Conservation (phyloP, 2,888 invertebrate species). For the Lasius platythorax region DNA sequence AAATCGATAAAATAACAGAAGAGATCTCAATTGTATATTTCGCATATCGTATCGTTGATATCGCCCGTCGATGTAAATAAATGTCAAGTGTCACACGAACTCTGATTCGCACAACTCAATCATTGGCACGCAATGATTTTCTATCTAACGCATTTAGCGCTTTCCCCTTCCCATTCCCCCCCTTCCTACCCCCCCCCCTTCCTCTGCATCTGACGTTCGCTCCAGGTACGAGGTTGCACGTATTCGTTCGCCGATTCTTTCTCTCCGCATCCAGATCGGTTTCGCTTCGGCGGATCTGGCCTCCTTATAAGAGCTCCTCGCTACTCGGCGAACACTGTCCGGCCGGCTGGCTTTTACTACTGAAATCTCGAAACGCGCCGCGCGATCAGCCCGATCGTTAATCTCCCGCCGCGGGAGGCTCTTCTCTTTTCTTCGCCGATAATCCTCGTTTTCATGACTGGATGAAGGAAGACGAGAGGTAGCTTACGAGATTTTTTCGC, state of each 20-base stretch:
- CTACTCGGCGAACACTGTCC: constrained; percentile 42
- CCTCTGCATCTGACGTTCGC: constrained; percentile 61
- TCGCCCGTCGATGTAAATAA: not conserved
- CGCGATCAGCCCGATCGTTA: constrained; percentile 65
- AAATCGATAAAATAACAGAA: not conserved
- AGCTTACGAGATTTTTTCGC: not conserved
- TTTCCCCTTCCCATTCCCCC: constrained; percentile 48
- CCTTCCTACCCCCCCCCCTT: constrained; percentile 17
- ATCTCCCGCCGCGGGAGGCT: constrained; percentile 44
- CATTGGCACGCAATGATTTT: constrained; percentile 66
- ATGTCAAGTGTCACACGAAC: constrained; percentile 15
- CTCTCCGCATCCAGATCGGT: constrained; percentile 67
- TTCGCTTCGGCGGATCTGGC: constrained; percentile 73
- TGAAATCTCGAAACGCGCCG: constrained; percentile 50
- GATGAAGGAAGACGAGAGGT: not conserved
- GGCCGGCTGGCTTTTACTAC: constrained; percentile 62
- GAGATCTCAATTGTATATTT: not conserved
- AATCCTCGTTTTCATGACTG: not conserved
- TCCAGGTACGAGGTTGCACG: constrained; percentile 73
- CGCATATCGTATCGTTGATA: not conserved
- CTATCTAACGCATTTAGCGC: constrained; percentile 64
- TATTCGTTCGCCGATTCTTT: constrained; percentile 65
- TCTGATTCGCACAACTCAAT: constrained; percentile 34
- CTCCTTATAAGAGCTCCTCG: constrained; percentile 68
- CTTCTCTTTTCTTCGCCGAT: constrained; percentile 3